Evolutionary conservation across 2,797 vertebrate genomes (phyloP).

Genomic region (Arctocebus calabarensis): DNA sequence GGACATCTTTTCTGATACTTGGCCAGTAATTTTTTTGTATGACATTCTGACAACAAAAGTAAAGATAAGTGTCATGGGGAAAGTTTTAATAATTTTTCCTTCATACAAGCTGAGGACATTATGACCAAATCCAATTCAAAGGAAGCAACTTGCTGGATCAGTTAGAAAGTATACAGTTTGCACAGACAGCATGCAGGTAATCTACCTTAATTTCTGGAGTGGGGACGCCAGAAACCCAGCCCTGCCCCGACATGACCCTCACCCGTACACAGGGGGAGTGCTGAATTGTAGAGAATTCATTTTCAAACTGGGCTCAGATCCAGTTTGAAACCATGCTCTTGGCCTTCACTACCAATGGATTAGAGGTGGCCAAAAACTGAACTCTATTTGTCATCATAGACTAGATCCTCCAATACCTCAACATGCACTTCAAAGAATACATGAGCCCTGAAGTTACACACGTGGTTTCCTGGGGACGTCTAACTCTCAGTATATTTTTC

Average conservation of each 20-base stretch:
- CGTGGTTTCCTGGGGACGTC: neutral
- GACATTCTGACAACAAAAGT: neutral
- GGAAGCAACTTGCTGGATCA: neutral
- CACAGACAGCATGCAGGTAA: neutral
- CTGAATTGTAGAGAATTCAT: neutral
- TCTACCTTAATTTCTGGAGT: neutral
- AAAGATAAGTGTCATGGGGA: neutral
- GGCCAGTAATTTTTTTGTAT: neutral
- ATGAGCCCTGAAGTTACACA: neutral
- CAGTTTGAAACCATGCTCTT: neutral
- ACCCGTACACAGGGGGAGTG: accelerated
- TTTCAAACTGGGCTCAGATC: neutral
- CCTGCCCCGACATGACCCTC: too few species aligned
- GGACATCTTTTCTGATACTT: neutral
- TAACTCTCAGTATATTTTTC: neutral
- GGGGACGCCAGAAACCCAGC: neutral
- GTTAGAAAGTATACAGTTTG: neutral
- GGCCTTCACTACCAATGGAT: neutral
- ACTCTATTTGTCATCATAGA: neutral
- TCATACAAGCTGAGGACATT: neutral
- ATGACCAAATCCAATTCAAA: neutral
- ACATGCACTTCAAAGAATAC: neutral
- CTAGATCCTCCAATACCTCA: neutral
- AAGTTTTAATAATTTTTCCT: neutral
- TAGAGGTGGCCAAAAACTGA: neutral